Base-by-base conservation (phyloP, 2,888 invertebrate genomes). In the Metopia argyrocephala region DNA sequence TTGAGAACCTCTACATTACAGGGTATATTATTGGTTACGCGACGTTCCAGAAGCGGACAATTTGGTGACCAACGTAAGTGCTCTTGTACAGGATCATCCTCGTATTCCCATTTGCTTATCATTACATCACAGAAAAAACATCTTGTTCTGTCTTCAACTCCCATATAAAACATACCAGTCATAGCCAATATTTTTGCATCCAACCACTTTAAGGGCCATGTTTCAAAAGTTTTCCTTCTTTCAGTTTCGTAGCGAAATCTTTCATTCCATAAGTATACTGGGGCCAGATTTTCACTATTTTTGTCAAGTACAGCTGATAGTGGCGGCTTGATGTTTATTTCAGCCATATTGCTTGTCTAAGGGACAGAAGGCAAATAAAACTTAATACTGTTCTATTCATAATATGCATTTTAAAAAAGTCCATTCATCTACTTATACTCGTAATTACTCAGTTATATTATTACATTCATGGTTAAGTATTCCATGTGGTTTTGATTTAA, bases 151-250 rank as follows among this genome's bases (percentile, higher is more conserved):
- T 96, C 96, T 27, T 92, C 92, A 80, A 93, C 92, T n/a, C 94
- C 93, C 3, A 94, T 93, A 86, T 94, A 97, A 89, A 94, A 96
- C 90, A 97, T 96, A 18, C 97, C 97, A 79, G 95, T 95, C 61
- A 92, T 91, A 0, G 97, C 96, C 84, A 97, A 91, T 50, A 91
- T 91, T 56, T 91, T 90, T 59, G 84, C 86, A 70, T 88, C 85
- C 64, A 89, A 84, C 85, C 85, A 89, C 0, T 94, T 92, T 31
- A 90, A 85, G 0, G 94, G 94, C 96, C 96, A 96, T 59, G 91
- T 87, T 57, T 90, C 91, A 87, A 93, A 95, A 4, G 95, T 93
- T 84, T 92, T 92, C 48, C 94, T 89, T 75, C 96, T 92, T 78
- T 93, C 93, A 18, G 91, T 92, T 87, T 94, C 94, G 48, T 90